Evolutionary conservation across 2,113 vertebrate genomes (phyloP), one percentile per base, ranked within the genome.

Genomic region (Pelecanoides urinatrix): DNA sequence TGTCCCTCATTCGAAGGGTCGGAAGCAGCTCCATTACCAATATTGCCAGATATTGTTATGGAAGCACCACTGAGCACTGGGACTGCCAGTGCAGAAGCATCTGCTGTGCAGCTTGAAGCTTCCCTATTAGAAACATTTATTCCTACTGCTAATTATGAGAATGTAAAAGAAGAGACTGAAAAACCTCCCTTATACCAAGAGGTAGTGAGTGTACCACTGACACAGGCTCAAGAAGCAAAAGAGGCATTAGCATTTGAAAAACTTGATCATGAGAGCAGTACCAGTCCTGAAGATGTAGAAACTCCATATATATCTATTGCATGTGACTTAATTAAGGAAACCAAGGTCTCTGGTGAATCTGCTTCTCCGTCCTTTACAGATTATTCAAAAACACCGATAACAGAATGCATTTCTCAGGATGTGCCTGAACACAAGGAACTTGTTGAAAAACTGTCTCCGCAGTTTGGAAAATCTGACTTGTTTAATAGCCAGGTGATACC

Each of bases 21-120:
- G 0, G 99, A 99, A 88, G 98, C 98, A 11, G 93, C 97, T 88
- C 97, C 99, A 2, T 99, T 99, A 0, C 98, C 98, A 0, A 97
- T 99, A 73, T 92, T 99, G 89, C 99, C 99, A 25, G 99, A 99
- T 96, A 99, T 99, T 90, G 98, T 99, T 52, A 99, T 99, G 98
- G 99, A 99, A 92, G 99, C 99, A 32, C 99, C 99, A 0, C 96
- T 99, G 30, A 99, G 97, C 96, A 96, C 98, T 9, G 96, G 98
- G 6, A 94, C 98, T 95, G 98, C 98, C 2, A 98, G 96, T 34
- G 96, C 98, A 6, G 98, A 98, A 94, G 97, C 97, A 38, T 97
- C 98, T 81, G 97, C 97, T 11, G 97, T 92, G 29, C 98, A 99
- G 3, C 98, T 98, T 17, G 98, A 98, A 88, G 97, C 97, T 26